Percentiles rank a stretch among this genome's conserved stretches.
Evolutionary conservation across 92 coral and sea anemone genomes (phyloP).

Genomic region (Umimayanthus kanabou): DNA sequence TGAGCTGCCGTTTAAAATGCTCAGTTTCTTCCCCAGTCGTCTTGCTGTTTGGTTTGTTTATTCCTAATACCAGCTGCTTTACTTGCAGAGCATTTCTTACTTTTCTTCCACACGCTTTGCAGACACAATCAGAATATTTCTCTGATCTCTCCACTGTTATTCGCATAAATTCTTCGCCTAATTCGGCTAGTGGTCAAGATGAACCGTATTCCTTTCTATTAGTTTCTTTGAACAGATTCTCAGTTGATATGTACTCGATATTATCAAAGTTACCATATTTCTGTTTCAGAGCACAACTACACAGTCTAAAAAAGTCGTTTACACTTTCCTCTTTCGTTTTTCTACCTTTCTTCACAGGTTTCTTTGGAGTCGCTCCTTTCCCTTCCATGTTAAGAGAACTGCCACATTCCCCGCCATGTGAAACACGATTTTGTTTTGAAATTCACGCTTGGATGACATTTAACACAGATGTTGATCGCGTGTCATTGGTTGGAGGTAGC

Average conservation of each 20-base stretch:
- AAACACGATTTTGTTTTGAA: background rate
- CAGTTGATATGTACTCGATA: conserved; percentile 48
- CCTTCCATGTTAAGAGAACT: conserved; percentile 19
- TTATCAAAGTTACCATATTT: conserved; percentile 52
- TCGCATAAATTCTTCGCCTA: conserved; percentile 30
- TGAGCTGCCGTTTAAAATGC: no score
- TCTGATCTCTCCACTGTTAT: conserved; percentile 40
- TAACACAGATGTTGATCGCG: background rate
- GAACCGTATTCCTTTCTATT: conserved; percentile 37
- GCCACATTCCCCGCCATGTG: no score
- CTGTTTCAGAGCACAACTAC: conserved; percentile 52
- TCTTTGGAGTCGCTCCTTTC: background rate
- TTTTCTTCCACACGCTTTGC: conserved; percentile 49
- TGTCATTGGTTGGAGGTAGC: conserved; percentile 13
- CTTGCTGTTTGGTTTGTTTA: no score
- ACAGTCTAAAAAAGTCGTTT: conserved; percentile 52
- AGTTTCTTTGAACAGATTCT: conserved; percentile 53
- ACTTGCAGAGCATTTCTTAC: conserved; percentile 22
- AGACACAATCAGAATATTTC: conserved; percentile 43
- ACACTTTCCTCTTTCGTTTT: background rate
- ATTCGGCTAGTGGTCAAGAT: conserved; percentile 26
- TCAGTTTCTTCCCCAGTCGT: no score
- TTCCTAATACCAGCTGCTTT: background rate
- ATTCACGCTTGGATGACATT: background rate
- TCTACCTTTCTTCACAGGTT: background rate